Base-by-base conservation (phyloP, 2,113 vertebrate species). In the Anolis sagrei region DNA sequence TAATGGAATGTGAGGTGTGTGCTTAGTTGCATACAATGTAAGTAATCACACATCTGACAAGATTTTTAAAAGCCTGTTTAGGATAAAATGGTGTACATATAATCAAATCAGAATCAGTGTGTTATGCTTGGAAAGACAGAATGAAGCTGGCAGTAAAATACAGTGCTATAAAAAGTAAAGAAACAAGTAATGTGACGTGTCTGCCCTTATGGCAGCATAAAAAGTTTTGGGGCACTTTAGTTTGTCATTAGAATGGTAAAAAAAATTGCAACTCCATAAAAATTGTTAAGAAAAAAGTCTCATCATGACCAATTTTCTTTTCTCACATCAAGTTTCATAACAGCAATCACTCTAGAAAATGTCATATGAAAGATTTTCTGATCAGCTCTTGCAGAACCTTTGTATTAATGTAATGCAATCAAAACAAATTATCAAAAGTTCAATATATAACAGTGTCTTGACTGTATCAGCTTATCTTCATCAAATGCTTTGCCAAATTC, bases 321-420 rank as follows among this genome's bases (percentile, higher is more conserved):
- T 72, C 2, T 39, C 4, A 58, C 25, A n/a, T 1, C 39, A 10
- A 79, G 19, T 25, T 39, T 72, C 62, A 36, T 8, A 66, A 16
- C 2, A 32, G 10, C 34, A 79, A 79, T 25, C 3, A 21, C 7
- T 39, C 68, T 14, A 5, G 25, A 18, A 58, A 72, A 70, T 70
- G 16, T 16, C 49, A n/a, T 14, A 3, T 54, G 48, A 77, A 83
- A 34, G 13, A 5, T 39, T 58, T 1, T 19, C 72, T 7, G 36
- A 72, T 25, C 76, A 83, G 86, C 4, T 2, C 1, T 76, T 27
- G 64, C 0, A 0, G 0, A 7, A 29, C 4, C 21, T 44, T 5
- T 0, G 1, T 27, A 79, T 86, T 36, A 25, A 14, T 0, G 1
- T 3, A 48, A 39, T 1, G 51, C 4, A 79, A 79, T 86, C 76